Base-by-base conservation (phyloP, 2,113 vertebrate species). In the Eubucco bourcierii region DNA sequence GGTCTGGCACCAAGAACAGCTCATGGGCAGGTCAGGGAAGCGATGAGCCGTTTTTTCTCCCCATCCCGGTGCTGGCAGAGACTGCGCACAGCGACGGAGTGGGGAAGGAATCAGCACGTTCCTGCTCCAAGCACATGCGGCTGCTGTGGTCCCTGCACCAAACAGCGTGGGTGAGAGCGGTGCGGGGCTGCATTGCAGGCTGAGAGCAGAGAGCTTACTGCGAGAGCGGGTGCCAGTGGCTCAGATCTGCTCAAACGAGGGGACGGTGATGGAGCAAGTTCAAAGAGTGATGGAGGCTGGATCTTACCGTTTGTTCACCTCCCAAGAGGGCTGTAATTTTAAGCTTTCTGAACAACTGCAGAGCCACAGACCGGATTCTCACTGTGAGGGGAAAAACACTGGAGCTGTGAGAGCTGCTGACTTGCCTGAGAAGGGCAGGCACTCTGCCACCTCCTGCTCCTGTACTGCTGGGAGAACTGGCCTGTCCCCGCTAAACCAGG, bases 121-220 rank as follows among this genome's bases (percentile, higher is more conserved):
- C 15, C 80, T 46, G 72, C 60, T 95, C 80, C 4, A 1, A 59
- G 47, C 64, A 41, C 82, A 21, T 0, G 86, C 52, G 15, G 90
- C 83, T 80, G 73, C 90, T 73, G 94, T 27, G 80, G 61, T 93
- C 63, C 77, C 93, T 95, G 95, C 95, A 90, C 21, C 94, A 94
- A 88, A 88, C 18, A 15, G 24, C 3, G 15, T 37, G 58, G 29
- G 80, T 37, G 89, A 37, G 33, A 47, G 68, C 1, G 0, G 61
- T 5, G 14, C 14, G 6, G 89, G 53, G 34, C 95, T 96, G 95
- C 95, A 96, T 94, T 96, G 95, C 95, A 89, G 95, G 60, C 87
- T 71, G 73, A 81, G 34, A 76, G 93, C 80, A 67, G 73, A 46
- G 33, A 56, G 77, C 68, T n/a, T 6, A 3, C 12, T 10, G 13